Base-by-base conservation (phyloP, 2,888 invertebrate species). In the Peribatodes rhomboidaria region DNA sequence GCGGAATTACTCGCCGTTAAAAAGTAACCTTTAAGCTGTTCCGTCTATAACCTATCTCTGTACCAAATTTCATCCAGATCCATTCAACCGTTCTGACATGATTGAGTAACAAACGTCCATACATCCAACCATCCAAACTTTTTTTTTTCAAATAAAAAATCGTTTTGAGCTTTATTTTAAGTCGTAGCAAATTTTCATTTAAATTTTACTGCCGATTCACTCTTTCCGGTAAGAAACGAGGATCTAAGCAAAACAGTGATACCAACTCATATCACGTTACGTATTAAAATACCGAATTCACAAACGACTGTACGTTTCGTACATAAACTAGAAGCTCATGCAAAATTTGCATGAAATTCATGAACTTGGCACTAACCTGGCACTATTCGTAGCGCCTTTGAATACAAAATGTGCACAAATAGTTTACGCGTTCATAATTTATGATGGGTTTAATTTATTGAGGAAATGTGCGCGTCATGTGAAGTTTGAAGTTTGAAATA, bases 391-490 rank as follows among this genome's bases (percentile, higher is more conserved):
- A 41, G 37, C 60, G 53, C 18, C 53, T 58, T 59, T 63, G 72
- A 67, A 72, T 72, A 68, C 67, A 64, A 39, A 67, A 64, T 62
- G 65, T 59, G 55, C 61, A 54, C 22, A 50, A 68, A 68, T 55
- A 47, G 55, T 55, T 37, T 47, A 60, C 47, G 50, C 44, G 37
- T 53, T 53, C 50, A 53, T n/a, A 39, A 70, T 70, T 69, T 70
- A 71, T 73, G 68, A 61, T 59, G 49, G 61, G 57, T 65, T 62
- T 68, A 72, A 71, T 70, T 74, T 74, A 69, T 72, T 54, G 70
- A 68, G 70, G 73, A 74, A 69, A 68, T 56, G 57, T 52, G 42
- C 44, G 33, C 53, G 58, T 54, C 53, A 41, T 22, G 54, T 52
- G 44, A 42, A 52, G 42, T 42, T 42, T 42, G 18, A 42, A 42